Conservation (phyloP, 1,140 invertebrate species). For the Habropoda laboriosa region DNA sequence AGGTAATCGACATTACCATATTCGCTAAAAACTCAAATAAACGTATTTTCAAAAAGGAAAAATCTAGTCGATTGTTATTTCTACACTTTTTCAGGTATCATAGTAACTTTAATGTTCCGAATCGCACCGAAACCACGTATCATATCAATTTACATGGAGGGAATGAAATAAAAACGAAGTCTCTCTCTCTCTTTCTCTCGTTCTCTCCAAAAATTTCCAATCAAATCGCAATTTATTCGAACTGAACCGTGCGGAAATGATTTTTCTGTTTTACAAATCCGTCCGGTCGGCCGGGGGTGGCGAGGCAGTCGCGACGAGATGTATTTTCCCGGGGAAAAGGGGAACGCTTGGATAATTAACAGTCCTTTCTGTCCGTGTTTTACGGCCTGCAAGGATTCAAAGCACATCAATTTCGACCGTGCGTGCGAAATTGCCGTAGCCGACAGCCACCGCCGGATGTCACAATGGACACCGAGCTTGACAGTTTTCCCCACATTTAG, state of each 20-base stretch:
- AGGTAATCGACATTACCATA: no score
- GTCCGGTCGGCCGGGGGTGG: neutral
- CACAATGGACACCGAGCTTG: conserved; percentile 59
- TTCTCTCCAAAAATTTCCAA: conserved; percentile 3
- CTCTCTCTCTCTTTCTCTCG: neutral
- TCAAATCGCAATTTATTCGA: conserved; percentile 7
- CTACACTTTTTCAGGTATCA: neutral
- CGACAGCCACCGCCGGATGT: conserved; percentile 38
- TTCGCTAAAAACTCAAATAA: no score
- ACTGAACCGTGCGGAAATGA: conserved; percentile 21
- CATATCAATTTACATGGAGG: neutral
- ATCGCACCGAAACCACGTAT: neutral
- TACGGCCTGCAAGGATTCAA: conserved; percentile 55
- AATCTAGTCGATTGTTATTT: neutral
- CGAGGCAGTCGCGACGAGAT: neutral
- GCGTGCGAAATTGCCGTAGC: conserved; percentile 50
- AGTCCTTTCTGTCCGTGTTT: conserved; percentile 40
- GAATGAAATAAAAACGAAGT: neutral
- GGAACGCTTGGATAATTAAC: conserved; percentile 53
- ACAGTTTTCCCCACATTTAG: conserved; percentile 57
- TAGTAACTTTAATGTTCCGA: neutral
- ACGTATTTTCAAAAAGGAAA: no score
- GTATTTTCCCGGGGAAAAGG: conserved; percentile 23
- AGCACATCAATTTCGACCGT: conserved; percentile 58
- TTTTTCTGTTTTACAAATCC: conserved; percentile 53